Base-by-base conservation (phyloP, 2,888 invertebrate species). In the Euplagia quadripunctaria region DNA sequence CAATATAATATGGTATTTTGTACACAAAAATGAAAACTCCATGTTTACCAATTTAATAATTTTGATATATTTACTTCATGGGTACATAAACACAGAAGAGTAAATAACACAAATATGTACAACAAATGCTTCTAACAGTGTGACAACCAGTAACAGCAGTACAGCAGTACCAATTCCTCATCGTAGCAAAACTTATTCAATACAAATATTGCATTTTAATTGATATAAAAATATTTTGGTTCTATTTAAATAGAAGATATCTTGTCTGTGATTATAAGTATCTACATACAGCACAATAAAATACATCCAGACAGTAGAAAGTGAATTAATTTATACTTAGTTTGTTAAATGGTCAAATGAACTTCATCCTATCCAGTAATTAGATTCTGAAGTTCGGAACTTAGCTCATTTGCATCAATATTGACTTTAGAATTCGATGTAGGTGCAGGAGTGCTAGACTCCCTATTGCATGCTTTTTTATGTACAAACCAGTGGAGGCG, bases 401-500 rank as follows among this genome's bases (percentile, higher is more conserved):
- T 96, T 71, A 96, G 88, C 86, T 96, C 96, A 49, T 93, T 89
- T 0, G 96, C 85, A 82, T 96, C 96, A 79, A 96, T 90, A 80
- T 87, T 85, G 70, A 86, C 82, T 86, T 91, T 92, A 64, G 89
- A 78, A 74, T 88, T 89, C 17, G 81, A 82, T 17, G 92, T 81
- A 5, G 88, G 70, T 0, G 88, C 80, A 0, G 94, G 94, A 6
- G 90, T 91, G 76, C 96, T 96, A 1, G 94, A 93, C 77, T 97
- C 96, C 79, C 97, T 96, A 75, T 97, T 97, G 88, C 98, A 99
- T 58, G 97, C 97, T 88, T 98, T 98, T 93, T 98, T 98, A 91
- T 99, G 98, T 87, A 98, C 97, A 88, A 98, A 98, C 98, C 98
- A 98, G 90, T 98, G 99, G 67, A 99, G 95, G 81, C 98, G 97